Evolutionary conservation across 2,888 invertebrate genomes (phyloP), one percentile per base, ranked within the genome.

Genomic region (Andrena praecox): DNA sequence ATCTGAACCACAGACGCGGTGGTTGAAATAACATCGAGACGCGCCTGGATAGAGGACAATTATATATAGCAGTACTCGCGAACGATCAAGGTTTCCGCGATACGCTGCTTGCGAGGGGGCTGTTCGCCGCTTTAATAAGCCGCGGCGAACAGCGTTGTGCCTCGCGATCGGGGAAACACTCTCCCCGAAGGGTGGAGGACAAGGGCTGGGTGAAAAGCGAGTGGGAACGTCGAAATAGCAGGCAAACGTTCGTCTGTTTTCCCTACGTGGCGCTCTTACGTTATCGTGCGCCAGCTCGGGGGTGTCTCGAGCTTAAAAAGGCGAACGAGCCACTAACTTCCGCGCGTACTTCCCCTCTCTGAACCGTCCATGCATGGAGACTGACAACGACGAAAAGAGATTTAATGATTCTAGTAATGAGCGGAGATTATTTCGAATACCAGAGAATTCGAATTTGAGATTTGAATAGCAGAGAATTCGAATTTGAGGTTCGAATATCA

Each of bases 291-390:
- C 5, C 27, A 24, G 48, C 7, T 48, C 8, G 16, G 62, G 68
- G 29, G 54, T 56, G 62, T 60, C 69, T 29, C 62, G 12, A 77
- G 77, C 71, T 84, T 82, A 76, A 75, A 77, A 80, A 82, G 77
- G 82, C 72, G 79, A 75, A 80, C 73, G 69, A 76, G 48, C 70
- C 77, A 56, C 77, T 71, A 71, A 77, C 69, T 70, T 71, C 42
- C 52, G 68, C 48, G 70, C 68, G 48, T 70, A 33, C 33, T 24
- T n/a, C 24, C 20, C 50, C 24, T 7, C 12, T 33, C 27, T 56
- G 54, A 56, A 42, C 12, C 42, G 42, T 20, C 27, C 1, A 27
- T 56, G 54, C 54, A 54, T 24, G 54, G 24, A 24, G 24, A 24
- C 54, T 1, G 8, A 3, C 24, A 24, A 24, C 2, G 24, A 54